Evolutionary conservation across 2,113 vertebrate genomes (phyloP).

Genomic region (Anarhynchus alexandrinus): DNA sequence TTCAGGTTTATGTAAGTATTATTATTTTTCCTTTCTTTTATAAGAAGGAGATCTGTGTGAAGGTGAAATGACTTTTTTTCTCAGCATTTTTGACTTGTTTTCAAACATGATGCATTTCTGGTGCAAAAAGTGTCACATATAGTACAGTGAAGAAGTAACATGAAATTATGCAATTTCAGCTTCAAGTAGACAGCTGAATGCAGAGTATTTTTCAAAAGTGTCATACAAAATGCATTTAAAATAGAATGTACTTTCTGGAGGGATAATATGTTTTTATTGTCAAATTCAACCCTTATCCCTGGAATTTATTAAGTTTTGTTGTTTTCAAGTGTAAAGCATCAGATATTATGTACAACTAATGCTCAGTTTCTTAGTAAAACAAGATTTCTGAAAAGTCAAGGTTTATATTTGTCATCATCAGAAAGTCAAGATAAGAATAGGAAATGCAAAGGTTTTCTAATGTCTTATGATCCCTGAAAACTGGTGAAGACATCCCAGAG

Average conservation of each 20-base stretch:
- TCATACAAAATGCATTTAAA: not conserved
- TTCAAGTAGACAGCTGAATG: not conserved
- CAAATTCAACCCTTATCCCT: not conserved
- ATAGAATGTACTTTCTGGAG: not conserved
- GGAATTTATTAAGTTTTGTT: not conserved
- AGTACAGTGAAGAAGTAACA: not conserved
- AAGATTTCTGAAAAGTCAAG: not conserved
- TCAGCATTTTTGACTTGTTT: not conserved
- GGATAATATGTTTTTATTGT: not conserved
- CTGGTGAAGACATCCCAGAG: accelerated
- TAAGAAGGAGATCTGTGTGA: not conserved
- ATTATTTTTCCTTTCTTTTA: not conserved
- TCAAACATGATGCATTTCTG: not conserved
- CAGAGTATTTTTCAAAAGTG: not conserved
- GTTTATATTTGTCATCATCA: not conserved
- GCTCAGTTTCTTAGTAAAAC: not conserved
- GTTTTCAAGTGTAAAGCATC: not conserved
- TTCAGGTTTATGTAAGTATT: not conserved
- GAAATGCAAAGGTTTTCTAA: not conserved
- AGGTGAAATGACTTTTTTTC: not conserved
- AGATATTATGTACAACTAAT: not conserved
- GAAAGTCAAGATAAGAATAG: not conserved
- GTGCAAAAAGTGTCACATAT: not conserved
- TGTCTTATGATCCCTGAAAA: not conserved
- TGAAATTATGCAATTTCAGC: constrained; percentile 1